Percentiles rank a stretch among this genome's conserved stretches.
phyloP scores from a whole-genome alignment of 2,888 invertebrate species.

The Chesias legatella region DNA sequence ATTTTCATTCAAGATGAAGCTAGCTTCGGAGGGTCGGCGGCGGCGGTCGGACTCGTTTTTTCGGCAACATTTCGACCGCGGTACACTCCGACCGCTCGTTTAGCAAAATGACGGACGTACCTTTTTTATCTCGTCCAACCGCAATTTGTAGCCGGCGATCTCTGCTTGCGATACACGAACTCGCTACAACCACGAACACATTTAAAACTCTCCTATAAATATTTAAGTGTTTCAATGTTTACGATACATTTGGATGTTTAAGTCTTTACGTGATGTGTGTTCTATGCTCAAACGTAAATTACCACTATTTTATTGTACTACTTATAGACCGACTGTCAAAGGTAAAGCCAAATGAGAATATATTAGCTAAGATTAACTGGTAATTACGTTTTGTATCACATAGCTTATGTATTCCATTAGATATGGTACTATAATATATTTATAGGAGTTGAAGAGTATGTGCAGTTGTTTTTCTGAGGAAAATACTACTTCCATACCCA shows the following conservation, averaged over 20 bases:
- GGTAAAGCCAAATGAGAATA: too few relatives aligned
- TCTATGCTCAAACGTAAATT: too few relatives aligned
- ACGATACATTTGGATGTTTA: slow-evolving; percentile 43
- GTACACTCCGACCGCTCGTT: slow-evolving; percentile 61
- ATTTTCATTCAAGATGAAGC: slow-evolving; percentile 49
- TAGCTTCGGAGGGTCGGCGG: slow-evolving; percentile 37
- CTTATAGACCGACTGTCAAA: too few relatives aligned
- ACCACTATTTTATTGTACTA: too few relatives aligned
- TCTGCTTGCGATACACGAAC: slow-evolving; percentile 63
- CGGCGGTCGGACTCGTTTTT: slow-evolving; percentile 43
- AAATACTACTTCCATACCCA: too few relatives aligned
- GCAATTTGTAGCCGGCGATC: slow-evolving; percentile 75
- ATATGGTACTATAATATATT: too few relatives aligned
- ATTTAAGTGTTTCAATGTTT: slow-evolving; percentile 50
- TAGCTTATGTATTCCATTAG: too few relatives aligned
- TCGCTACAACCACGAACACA: slow-evolving; percentile 49
- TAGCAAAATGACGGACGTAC: slow-evolving; percentile 76
- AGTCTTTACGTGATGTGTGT: slow-evolving; percentile 16
- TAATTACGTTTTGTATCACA: too few relatives aligned
- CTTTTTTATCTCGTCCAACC: slow-evolving; percentile 76
- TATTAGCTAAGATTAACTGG: too few relatives aligned
- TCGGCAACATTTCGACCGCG: slow-evolving; percentile 49
- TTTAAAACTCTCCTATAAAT: slow-evolving; percentile 65
- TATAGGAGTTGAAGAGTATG: too few relatives aligned
- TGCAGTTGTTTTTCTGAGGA: too few relatives aligned